phyloP scores from a whole-genome alignment of 2,113 vertebrate genomes.

The Poecile atricapillus region DNA sequence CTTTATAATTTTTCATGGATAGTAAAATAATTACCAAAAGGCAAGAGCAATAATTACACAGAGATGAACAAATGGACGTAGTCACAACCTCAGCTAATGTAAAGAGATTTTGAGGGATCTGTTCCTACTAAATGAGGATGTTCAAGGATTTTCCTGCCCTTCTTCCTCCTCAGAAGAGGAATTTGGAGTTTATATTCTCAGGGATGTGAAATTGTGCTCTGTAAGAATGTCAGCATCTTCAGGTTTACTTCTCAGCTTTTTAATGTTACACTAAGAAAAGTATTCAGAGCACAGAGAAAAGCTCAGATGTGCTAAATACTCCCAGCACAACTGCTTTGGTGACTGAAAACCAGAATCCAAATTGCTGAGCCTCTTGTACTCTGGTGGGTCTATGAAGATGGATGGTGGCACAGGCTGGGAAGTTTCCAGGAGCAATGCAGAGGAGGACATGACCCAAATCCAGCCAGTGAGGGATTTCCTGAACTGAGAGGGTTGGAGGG shows the following conservation, averaged over 20 bases:
- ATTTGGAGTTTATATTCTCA: neutral
- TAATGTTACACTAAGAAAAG: neutral
- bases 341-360: neutral
- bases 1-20: conserved; percentile 1
- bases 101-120: neutral
- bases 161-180: neutral
- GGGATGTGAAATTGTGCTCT: neutral
- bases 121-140: neutral
- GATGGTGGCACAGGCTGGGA: rapidly evolving
- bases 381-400: neutral
- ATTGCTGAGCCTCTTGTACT: neutral
- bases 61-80: neutral
- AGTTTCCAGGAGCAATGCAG: neutral
- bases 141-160: neutral
- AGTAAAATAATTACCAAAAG: conserved; percentile 5
- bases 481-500: rapidly evolving
- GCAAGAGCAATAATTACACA: neutral
- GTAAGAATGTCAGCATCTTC: neutral
- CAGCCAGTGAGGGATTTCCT: rapidly evolving
- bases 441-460: rapidly evolving
- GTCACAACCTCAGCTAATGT: neutral
- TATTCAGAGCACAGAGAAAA: neutral
- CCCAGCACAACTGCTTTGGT: neutral
- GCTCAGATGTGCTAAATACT: neutral
- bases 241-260: neutral